These are phyloP conservation scores for Escarpia spicata DNA, from an alignment of 2,888 invertebrate genomes.

Conservation along the genomic window DNA sequence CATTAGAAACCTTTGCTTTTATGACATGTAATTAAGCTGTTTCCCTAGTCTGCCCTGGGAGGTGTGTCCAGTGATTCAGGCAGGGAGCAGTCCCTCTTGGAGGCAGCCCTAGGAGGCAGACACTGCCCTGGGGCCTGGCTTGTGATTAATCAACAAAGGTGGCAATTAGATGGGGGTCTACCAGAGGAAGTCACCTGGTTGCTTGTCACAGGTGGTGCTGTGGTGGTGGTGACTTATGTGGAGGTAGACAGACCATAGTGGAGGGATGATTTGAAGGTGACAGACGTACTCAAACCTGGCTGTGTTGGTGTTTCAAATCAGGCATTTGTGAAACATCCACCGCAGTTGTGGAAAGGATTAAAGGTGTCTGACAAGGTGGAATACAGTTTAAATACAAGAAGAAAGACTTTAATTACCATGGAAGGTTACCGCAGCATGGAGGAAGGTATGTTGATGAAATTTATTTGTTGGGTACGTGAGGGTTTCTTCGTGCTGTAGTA, in stretches of 20 bases:
- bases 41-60: neutral
- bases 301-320: neutral
- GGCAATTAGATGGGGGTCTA: neutral
- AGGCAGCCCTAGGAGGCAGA: no score
- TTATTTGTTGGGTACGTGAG: neutral
- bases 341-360: neutral
- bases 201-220: neutral
- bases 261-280: neutral
- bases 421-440: neutral
- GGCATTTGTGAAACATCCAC: neutral
- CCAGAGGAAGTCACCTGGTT: neutral
- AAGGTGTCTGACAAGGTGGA: neutral
- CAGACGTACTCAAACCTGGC: neutral
- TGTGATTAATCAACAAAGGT: conserved; percentile 9
- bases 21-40: neutral
- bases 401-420: neutral
- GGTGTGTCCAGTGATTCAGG: neutral
- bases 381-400: neutral
- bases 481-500: neutral
- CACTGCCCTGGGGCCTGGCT: neutral
- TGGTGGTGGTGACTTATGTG: neutral
- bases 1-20: conserved; percentile 4
- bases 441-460: neutral
- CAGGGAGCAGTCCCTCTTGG: neutral
- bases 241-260: neutral